A percentile compares a stretch with the other conserved stretches of the same genome.
These are phyloP conservation scores for Morelia viridis DNA, from an alignment of 2,797 vertebrate species.

Conservation along the genomic window DNA sequence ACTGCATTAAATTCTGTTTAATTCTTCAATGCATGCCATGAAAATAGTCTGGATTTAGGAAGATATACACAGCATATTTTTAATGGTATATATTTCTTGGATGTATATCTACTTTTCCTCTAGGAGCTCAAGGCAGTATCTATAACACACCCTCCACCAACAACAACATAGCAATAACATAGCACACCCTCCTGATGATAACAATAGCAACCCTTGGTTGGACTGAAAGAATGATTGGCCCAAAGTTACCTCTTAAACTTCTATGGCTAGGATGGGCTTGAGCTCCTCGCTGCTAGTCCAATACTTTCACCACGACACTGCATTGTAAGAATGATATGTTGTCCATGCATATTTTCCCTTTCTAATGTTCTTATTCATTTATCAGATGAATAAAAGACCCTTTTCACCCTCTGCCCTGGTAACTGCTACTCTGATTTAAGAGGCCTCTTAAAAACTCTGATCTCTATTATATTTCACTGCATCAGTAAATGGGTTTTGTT, in stretches of 20 bases:
- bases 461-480: constrained; percentile 75
- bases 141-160: too few species aligned
- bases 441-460: constrained; percentile 63
- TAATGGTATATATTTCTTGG: not conserved
- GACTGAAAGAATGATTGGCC: not conserved
- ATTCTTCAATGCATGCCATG: not conserved
- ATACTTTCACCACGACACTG: not conserved
- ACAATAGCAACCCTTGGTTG: not conserved
- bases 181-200: too few species aligned
- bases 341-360: constrained; percentile 67
- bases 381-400: constrained; percentile 50
- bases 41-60: not conserved
- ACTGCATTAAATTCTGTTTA: not conserved
- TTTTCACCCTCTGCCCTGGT: constrained; percentile 72
- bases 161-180: too few species aligned
- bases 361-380: constrained; percentile 72
- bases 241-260: not conserved
- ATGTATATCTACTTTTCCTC: not conserved
- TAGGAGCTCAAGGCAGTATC: not conserved
- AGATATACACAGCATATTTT: not conserved
- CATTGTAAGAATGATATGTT: not conserved
- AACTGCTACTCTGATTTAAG: constrained; percentile 72
- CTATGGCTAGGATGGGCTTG: not conserved
- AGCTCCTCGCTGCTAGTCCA: not conserved
- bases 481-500: constrained; percentile 70